Evolutionary conservation across 2,888 invertebrate genomes (phyloP).

Genomic region (Encarsia formosa): DNA sequence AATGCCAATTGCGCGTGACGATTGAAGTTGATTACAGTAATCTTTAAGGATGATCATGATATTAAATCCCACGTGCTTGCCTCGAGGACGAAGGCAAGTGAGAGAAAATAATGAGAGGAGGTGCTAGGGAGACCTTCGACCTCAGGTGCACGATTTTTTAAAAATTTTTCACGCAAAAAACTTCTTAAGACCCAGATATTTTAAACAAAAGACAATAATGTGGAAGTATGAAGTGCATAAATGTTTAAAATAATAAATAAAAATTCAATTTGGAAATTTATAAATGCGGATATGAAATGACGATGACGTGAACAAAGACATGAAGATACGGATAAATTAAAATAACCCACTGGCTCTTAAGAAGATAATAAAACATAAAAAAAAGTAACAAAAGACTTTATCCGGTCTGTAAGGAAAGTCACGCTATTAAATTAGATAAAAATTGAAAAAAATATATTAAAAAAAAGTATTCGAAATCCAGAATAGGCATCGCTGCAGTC

Average conservation of each 20-base stretch:
- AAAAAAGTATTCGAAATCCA: constrained; percentile 42
- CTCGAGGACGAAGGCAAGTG: constrained; percentile 23
- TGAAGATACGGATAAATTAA: constrained; percentile 6
- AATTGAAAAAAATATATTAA: constrained; percentile 26
- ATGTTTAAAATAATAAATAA: background rate
- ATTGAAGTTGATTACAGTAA: constrained; percentile 4
- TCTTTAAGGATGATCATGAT: constrained; percentile 11
- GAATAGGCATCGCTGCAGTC: constrained; percentile 53
- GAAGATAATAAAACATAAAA: constrained; percentile 25
- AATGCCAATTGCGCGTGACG: constrained; percentile 15
- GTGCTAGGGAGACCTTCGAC: constrained; percentile 25
- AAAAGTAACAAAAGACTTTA: constrained; percentile 23
- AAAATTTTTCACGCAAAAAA: constrained; percentile 11
- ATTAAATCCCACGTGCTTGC: constrained; percentile 13
- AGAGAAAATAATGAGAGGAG: constrained; percentile 16
- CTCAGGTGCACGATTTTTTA: constrained; percentile 15
- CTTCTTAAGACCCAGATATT: constrained; percentile 29
- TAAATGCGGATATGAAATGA: constrained; percentile 8
- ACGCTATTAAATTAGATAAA: constrained; percentile 19
- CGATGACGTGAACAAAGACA: too few species aligned
- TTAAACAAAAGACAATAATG: constrained; percentile 16
- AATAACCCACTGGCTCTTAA: constrained; percentile 27
- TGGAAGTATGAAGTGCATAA: too few species aligned
- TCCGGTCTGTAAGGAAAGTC: constrained; percentile 32
- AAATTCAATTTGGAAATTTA: background rate